Evolutionary conservation across 2,797 vertebrate genomes (phyloP).

Genomic region (Sebastolobus altivelis): DNA sequence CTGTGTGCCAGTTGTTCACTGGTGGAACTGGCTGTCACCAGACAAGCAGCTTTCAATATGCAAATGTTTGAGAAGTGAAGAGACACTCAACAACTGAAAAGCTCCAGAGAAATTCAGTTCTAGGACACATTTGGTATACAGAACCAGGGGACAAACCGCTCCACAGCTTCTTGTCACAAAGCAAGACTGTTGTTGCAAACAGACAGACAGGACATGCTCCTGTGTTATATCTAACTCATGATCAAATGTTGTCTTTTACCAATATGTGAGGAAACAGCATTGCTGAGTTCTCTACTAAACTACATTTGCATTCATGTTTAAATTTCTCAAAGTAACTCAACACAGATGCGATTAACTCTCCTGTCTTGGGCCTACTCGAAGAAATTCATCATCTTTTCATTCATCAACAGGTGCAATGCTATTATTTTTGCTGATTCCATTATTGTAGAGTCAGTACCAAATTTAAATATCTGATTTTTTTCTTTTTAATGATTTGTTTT

Average conservation of each 20-base stretch:
- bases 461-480: not conserved
- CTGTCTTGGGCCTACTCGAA: not conserved
- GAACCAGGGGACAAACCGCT: conserved; percentile 25
- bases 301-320: not conserved
- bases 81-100: not conserved
- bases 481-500: not conserved
- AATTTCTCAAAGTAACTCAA: not conserved
- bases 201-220: conserved; percentile 9
- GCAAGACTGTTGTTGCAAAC: conserved; percentile 10
- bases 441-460: not conserved
- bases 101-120: conserved; percentile 43
- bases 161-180: conserved; percentile 33
- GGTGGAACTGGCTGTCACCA: conserved; percentile 43
- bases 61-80: conserved; percentile 25
- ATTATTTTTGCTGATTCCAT: not conserved
- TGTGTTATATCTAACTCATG: conserved; percentile 22
- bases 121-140: conserved; percentile 29
- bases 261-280: not conserved
- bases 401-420: not conserved
- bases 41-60: conserved; percentile 31
- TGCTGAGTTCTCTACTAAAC: not conserved
- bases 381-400: not conserved
- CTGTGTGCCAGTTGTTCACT: conserved; percentile 34
- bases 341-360: not conserved
- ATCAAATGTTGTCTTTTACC: conserved; percentile 27